Conservation (phyloP, 2,888 invertebrate genomes). For the Orthosia gracilis region DNA sequence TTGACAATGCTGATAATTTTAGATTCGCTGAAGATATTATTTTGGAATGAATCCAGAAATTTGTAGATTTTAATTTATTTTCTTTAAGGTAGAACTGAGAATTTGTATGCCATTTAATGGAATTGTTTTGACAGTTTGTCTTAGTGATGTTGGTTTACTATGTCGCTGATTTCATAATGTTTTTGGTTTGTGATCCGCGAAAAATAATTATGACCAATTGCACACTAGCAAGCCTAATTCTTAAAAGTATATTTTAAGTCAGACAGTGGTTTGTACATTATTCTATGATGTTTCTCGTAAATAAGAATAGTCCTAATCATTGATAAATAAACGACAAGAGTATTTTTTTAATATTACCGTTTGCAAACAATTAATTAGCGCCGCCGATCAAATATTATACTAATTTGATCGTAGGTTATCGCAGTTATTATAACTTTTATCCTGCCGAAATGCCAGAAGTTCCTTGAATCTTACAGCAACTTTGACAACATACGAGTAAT, state of each 20-base stretch:
- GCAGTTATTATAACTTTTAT: neutral
- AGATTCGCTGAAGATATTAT: constrained; percentile 72
- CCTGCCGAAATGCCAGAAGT: neutral
- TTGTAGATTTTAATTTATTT: constrained; percentile 57
- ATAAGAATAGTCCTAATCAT: no score
- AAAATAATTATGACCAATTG: neutral
- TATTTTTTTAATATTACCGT: neutral
- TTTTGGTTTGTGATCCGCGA: neutral
- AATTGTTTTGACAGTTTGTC: neutral
- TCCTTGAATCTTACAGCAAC: neutral
- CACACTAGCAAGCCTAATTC: no score
- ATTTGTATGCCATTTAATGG: constrained; percentile 17
- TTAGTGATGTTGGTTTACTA: neutral
- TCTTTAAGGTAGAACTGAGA: constrained; percentile 11
- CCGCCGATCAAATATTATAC: neutral
- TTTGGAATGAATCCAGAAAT: constrained; percentile 73
- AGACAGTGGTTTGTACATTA: no score
- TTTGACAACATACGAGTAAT: neutral
- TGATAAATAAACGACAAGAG: neutral
- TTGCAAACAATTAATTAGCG: neutral
- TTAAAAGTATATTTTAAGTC: no score
- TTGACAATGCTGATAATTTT: constrained; percentile 77
- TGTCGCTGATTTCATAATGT: neutral
- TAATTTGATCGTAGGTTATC: neutral
- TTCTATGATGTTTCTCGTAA: no score